Conservation (phyloP, 2,888 invertebrate genomes). For the Yponomeuta plumbellus region DNA sequence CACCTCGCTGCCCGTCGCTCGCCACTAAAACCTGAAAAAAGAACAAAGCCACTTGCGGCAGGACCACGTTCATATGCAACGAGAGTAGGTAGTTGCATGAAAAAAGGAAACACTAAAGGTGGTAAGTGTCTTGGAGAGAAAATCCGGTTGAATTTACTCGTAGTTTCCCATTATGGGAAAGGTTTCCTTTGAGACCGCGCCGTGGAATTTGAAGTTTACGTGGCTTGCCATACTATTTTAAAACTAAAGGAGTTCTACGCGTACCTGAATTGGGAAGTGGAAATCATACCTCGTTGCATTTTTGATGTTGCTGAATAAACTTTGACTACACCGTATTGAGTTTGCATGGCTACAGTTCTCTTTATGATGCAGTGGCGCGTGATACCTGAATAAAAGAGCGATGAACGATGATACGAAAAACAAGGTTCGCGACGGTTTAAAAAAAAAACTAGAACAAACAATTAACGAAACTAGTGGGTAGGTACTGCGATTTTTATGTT, state of each 20-base stretch:
- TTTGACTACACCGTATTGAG: not conserved
- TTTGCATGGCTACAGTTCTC: not conserved
- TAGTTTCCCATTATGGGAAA: not conserved
- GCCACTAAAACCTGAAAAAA: conserved; percentile 16
- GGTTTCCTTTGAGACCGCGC: conserved; percentile 1
- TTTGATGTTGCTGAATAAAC: not conserved
- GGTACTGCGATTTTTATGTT: not conserved
- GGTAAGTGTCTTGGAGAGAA: conserved; percentile 2
- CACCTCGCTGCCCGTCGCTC: conserved; percentile 12
- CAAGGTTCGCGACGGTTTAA: not conserved
- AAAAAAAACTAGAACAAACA: not conserved
- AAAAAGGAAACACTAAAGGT: conserved; percentile 1
- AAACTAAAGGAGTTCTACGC: not conserved
- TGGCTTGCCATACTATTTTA: not conserved
- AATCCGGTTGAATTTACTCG: not conserved
- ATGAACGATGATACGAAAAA: not conserved
- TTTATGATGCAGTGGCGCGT: not conserved
- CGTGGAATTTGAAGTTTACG: conserved; percentile 1
- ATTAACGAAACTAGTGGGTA: not conserved
- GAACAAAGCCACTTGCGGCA: conserved; percentile 20
- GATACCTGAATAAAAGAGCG: not conserved
- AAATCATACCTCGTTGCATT: not conserved
- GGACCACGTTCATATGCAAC: conserved; percentile 19
- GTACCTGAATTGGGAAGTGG: not conserved
- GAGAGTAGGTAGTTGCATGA: conserved; percentile 12